Conservation (phyloP, 2,797 vertebrate species). For the Echiichthys vipera region DNA sequence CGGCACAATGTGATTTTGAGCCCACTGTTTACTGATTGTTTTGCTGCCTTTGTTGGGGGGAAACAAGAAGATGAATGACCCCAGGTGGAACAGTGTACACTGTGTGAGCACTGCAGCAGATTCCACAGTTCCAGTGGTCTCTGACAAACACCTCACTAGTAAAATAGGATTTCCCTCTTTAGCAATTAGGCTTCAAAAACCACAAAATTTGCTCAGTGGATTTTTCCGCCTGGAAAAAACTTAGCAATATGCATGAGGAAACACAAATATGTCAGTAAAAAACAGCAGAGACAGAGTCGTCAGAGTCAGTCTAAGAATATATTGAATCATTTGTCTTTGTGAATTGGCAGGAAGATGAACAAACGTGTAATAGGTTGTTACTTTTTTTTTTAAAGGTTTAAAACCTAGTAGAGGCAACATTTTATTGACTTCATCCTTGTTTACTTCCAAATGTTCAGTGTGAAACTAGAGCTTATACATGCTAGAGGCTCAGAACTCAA, state of each 20-base stretch:
- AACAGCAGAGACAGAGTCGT: constrained; percentile 59
- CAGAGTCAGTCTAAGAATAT: constrained; percentile 26
- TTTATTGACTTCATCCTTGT: constrained; percentile 11
- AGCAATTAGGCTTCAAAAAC: constrained; percentile 50
- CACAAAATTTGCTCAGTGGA: constrained; percentile 57
- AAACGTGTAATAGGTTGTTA: constrained; percentile 12
- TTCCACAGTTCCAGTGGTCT: constrained; percentile 24
- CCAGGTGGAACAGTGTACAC: constrained; percentile 16
- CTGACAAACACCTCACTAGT: constrained; percentile 55
- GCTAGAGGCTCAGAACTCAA: constrained; percentile 1
- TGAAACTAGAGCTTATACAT: constrained; percentile 16
- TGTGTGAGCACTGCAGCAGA: constrained; percentile 19
- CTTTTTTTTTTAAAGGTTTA: background rate
- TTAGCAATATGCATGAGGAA: constrained; percentile 50
- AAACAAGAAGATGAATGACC: constrained; percentile 49
- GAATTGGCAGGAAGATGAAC: constrained; percentile 28
- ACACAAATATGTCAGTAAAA: constrained; percentile 55
- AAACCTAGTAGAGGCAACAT: background rate
- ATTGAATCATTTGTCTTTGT: constrained; percentile 32
- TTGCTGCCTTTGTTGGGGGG: constrained; percentile 57
- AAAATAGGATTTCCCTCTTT: constrained; percentile 56
- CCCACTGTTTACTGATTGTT: constrained; percentile 61
- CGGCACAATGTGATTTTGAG: constrained; percentile 66
- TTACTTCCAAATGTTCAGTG: constrained; percentile 1
- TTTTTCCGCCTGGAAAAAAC: constrained; percentile 68